Percentiles rank a stretch among this genome's conserved stretches.
Evolutionary conservation across 2,888 invertebrate genomes (phyloP).

Genomic region (Stegophylla sp.): DNA sequence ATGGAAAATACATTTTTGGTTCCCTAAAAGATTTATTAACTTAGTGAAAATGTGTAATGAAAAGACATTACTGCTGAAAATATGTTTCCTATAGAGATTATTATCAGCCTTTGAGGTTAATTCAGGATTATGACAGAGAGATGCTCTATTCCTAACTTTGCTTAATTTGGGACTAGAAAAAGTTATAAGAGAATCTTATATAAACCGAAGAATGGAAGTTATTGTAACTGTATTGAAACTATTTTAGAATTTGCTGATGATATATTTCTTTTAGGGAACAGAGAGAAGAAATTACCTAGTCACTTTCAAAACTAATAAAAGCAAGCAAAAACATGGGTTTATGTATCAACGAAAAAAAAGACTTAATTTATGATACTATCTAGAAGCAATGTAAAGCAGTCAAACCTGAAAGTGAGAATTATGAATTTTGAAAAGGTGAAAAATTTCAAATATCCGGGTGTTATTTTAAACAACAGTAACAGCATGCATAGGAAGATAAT

Average conservation of each 20-base stretch:
- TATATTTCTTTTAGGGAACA: too few species aligned
- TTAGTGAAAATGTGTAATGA: not conserved
- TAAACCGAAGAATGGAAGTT: not conserved
- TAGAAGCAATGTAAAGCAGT: conserved; percentile 22
- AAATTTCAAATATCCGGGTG: conserved; percentile 15
- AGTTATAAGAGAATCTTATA: conserved; percentile 12
- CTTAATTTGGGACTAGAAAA: conserved; percentile 18
- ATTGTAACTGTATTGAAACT: too few species aligned
- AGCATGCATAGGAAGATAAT: too few species aligned
- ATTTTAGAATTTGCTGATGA: too few species aligned
- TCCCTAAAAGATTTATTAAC: conserved; percentile 3
- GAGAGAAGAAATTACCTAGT: too few species aligned
- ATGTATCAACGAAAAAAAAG: conserved; percentile 35
- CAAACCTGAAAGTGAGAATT: conserved; percentile 25
- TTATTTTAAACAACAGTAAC: too few species aligned
- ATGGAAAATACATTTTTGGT: conserved; percentile 8
- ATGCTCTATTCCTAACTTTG: not conserved
- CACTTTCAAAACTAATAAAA: conserved; percentile 31
- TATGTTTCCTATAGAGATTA: too few species aligned
- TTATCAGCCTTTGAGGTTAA: too few species aligned
- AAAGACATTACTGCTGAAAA: too few species aligned
- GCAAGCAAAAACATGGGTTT: conserved; percentile 40
- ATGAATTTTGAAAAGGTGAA: conserved; percentile 21
- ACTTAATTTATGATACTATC: conserved; percentile 39
- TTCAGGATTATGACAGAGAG: too few species aligned